Percentiles rank a stretch among this genome's conserved stretches.
These are phyloP conservation scores for Gobio occitaniae DNA, from an alignment of 2,797 vertebrate genomes.

Conservation along the genomic window DNA sequence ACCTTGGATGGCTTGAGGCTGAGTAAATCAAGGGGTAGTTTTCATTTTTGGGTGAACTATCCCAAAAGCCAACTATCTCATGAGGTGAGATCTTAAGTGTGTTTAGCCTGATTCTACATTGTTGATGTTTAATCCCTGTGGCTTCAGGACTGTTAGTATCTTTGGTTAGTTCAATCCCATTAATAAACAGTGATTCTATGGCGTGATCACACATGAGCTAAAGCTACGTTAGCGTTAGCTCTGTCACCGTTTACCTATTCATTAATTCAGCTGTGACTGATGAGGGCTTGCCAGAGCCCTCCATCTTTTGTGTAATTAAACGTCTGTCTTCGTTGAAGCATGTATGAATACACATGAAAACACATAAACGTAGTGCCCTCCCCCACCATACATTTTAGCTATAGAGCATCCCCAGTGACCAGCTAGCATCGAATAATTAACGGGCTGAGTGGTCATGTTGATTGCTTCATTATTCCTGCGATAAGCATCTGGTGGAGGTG, in stretches of 20 bases:
- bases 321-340: constrained; percentile 58
- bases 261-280: constrained; percentile 72
- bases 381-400: constrained; percentile 36
- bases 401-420: constrained; percentile 52
- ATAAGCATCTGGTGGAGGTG: constrained; percentile 65
- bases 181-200: constrained; percentile 57
- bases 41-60: not conserved
- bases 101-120: not conserved
- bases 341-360: constrained; percentile 29
- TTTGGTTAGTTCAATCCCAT: constrained; percentile 59
- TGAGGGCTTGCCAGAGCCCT: constrained; percentile 61
- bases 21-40: too few species aligned
- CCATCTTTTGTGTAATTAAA: constrained; percentile 72
- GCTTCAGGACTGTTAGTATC: constrained; percentile 11
- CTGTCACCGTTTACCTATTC: constrained; percentile 69
- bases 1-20: too few species aligned
- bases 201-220: constrained; percentile 25
- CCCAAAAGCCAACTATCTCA: not conserved
- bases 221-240: constrained; percentile 25
- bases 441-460: constrained; percentile 68
- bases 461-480: constrained; percentile 77
- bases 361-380: not conserved
- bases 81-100: not conserved
- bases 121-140: not conserved
- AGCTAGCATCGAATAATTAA: constrained; percentile 70